Evolutionary conservation across 1,140 invertebrate species (phyloP).

Genomic region (Pseudachorutes palmiensis): DNA sequence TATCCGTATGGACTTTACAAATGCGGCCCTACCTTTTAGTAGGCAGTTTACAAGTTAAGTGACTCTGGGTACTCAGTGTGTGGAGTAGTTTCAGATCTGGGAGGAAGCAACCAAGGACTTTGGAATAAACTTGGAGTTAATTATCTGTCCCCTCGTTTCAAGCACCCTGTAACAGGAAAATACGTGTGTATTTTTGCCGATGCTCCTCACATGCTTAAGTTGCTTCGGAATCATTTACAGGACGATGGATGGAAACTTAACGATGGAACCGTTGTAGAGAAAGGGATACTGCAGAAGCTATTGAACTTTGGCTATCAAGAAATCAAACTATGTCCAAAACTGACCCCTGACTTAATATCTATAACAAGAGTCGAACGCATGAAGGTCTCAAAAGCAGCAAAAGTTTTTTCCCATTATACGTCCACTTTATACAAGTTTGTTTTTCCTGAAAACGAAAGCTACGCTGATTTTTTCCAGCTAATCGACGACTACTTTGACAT

Average conservation of each 20-base stretch:
- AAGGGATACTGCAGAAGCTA: conserved; percentile 11
- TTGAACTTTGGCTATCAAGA: conserved; percentile 21
- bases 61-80: conserved; percentile 20
- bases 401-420: conserved; percentile 26
- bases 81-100: conserved; percentile 18
- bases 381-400: conserved; percentile 25
- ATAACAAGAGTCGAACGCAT: conserved; percentile 24
- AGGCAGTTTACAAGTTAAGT: too few species aligned
- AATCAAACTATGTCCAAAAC: conserved; percentile 28
- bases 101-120: conserved; percentile 16
- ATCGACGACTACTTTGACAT: conserved; percentile 34
- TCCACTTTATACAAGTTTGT: conserved; percentile 3
- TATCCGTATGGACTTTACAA: too few species aligned
- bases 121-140: conserved; percentile 21
- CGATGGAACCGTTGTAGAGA: conserved; percentile 21
- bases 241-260: conserved; percentile 27
- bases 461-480: conserved; percentile 23
- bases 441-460: conserved; percentile 14
- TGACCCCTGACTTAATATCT: conserved; percentile 10
- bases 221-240: conserved; percentile 29
- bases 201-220: conserved; percentile 33
- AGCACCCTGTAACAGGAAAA: conserved; percentile 19
- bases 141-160: conserved; percentile 2
- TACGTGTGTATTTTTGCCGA: conserved; percentile 34
- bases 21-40: too few species aligned